Evolutionary conservation across 2,113 vertebrate species (phyloP), one percentile per base, ranked within the genome.

Genomic region (Neofelis nebulosa): DNA sequence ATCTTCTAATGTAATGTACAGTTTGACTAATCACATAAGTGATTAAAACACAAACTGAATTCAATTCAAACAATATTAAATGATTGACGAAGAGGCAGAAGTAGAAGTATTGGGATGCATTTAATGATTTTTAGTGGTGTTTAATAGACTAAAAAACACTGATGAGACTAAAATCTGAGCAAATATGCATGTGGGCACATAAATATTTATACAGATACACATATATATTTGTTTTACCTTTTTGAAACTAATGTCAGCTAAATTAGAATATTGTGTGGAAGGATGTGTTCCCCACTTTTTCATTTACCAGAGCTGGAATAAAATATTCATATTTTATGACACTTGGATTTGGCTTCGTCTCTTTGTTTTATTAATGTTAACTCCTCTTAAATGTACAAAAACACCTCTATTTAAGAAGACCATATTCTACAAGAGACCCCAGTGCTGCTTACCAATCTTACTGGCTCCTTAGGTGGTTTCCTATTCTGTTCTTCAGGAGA

Each of bases 1-100:
- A 71, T 97, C 61, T 74, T 38, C 41, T 0, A 95, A 97, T 98
- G 78, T 97, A 73, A 96, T 98, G 78, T 97, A 73, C 92, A 97
- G 31, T 57, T 98, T 97, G 94, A 68, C 10, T 36, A 82, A 38
- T 92, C 65, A 90, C 19, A 11, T 68, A 76, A 69, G 15, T 89
- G 74, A 74, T 96, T 87, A 95, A 92, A 93, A 76, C 4, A 76
- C 41, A 97, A 93, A 81, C 50, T 82, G 48, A 95, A 87, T 93
- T 27, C 7, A 94, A 63, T 93, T 21, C 18, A 92, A 87, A n/a
- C 50, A 93, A 31, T 95, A 87, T 89, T 74, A 80, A 68, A 36
- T 79, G 31, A 91, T 69, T 52, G 11, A 68, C 85, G 12, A 85
- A 31, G 33, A 57, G 68, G 69, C 50, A 78, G 19, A 87, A 2